Evolutionary conservation across 2,888 invertebrate species (phyloP), one percentile per base, ranked within the genome.

Genomic region (Drosophila mettleri): DNA sequence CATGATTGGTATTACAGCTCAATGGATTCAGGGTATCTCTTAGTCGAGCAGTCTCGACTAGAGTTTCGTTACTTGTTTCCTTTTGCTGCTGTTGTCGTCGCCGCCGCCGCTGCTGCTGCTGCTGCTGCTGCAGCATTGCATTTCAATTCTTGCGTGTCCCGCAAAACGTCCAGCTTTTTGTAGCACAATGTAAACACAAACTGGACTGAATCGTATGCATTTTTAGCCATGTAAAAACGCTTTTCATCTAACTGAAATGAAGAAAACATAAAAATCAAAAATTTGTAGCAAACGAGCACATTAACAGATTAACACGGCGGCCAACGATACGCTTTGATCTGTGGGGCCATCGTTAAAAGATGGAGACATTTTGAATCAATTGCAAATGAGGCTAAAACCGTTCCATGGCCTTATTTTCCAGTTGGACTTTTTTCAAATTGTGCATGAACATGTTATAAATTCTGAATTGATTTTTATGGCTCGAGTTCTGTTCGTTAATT

Each of bases 71-170:
- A n/a, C n/a, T n/a, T n/a, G n/a, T n/a, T n/a, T n/a, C n/a, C n/a
- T n/a, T n/a, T n/a, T n/a, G n/a, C n/a, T n/a, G n/a, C n/a, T 51
- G 33, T 38, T 59, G 45, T 38, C 18, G 18, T 9, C 60, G 41
- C 16, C 33, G 48, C 24, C 57, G 39, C 3, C 18, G 18, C 8
- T 63, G 41, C 16, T 36, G 48, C 24, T 59, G 39, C 3, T 62
- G 31, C 33, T 69, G 52, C 43, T 69, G 18, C n/a, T 60, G 27
- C 20, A n/a, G 29, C 45, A 69, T 69, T 71, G 53, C 68, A 72
- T 87, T 82, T 85, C 71, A 71, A 75, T 86, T 80, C 86, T 83
- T 70, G 80, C 80, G 73, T 86, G 69, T 75, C 69, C 45, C 65
- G 54, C 53, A 41, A 27, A 27, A 6, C 43, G 9, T 38, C 45